Evolutionary conservation across 2,113 vertebrate genomes (phyloP), one percentile per base, ranked within the genome.

Genomic region (Zapornia atra): DNA sequence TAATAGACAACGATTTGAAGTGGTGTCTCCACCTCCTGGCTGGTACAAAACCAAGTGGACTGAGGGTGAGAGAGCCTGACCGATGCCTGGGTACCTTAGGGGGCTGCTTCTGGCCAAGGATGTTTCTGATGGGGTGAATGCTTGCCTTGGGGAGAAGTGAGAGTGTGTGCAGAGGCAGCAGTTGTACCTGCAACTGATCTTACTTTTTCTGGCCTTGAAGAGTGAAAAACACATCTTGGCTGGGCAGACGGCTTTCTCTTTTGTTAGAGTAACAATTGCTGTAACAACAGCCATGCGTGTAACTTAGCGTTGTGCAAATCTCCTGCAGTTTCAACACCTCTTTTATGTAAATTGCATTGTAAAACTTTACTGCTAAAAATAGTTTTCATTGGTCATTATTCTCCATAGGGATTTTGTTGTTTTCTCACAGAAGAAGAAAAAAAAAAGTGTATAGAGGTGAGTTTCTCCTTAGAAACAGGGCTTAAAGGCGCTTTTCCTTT

Each of bases 161-260:
- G 42, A n/a, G 19, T 3, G 24, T 4, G 15, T 0, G 0, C 14
- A 2, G 2, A 7, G 25, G 4, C 20, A 69, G 29, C 17, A 46
- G 51, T 0, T 12, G 4, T 24, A 8, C 6, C 14, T 38, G 0
- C 42, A 25, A 9, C 26, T 42, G 15, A 20, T 38, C 48, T 56
- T 71, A 6, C 14, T 44, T 53, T n/a, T 65, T 28, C 2, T 13
- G 54, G 7, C 14, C 33, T 34, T 34, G 24, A 44, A 17, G n/a
- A 54, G 20, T 13, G 14, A 4, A 59, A 60, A 81, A 15, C 5
- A 6, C 1, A 44, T 31, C 60, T 59, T 38, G 64, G 15, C 16
- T 75, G 72, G 51, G 19, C 63, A 57, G 56, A 5, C 78, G 56
- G 31, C 22, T 66, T 75, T 31, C 31, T 73, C 44, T 92, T n/a